Conservation (phyloP, 2,888 invertebrate genomes). For the Eilema griseolum region DNA sequence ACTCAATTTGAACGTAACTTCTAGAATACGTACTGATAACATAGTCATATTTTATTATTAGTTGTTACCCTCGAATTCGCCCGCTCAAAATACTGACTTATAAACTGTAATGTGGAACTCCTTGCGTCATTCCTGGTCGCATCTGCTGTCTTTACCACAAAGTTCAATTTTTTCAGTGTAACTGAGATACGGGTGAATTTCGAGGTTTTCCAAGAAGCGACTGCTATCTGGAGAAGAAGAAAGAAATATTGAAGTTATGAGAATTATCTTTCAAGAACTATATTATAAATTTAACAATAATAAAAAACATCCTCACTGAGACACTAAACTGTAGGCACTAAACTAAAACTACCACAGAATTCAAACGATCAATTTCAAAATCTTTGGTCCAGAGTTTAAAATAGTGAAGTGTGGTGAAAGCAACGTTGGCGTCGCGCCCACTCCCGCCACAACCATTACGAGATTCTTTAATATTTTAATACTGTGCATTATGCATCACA, state of each 20-base stretch:
- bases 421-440: slow-evolving; percentile 68
- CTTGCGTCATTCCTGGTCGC: no score
- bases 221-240: no score
- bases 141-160: no score
- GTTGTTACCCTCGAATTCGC: neutral
- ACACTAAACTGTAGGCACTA: slow-evolving; percentile 26
- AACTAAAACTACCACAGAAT: slow-evolving; percentile 14
- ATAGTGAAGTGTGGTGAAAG: slow-evolving; percentile 62
- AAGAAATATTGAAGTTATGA: no score
- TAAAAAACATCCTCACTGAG: slow-evolving; percentile 23
- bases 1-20: neutral
- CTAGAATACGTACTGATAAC: neutral
- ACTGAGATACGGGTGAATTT: no score
- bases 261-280: no score
- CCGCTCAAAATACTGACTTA: neutral
- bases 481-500: slow-evolving; percentile 74
- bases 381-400: slow-evolving; percentile 61
- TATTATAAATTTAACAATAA: no score
- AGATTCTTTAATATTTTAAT: slow-evolving; percentile 79
- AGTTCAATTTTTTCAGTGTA: no score
- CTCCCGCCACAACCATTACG: slow-evolving; percentile 61
- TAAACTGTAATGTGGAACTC: no score
- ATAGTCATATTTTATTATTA: neutral
- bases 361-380: slow-evolving; percentile 36
- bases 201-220: no score